Conservation (phyloP, 2,797 vertebrate genomes). For the Chlorospingus flavigularis region DNA sequence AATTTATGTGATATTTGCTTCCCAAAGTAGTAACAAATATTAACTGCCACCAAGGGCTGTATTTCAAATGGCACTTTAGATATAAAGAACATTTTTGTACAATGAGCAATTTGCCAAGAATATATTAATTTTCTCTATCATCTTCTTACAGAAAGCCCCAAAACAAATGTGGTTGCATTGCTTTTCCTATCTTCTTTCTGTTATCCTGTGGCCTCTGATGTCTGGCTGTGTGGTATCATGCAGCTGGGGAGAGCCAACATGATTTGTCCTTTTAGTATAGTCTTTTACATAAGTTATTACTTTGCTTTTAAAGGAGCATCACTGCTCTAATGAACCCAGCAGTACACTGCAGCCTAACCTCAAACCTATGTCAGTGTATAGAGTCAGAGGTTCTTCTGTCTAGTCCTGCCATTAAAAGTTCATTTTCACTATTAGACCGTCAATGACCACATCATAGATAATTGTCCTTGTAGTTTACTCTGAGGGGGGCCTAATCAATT, state of each 20-base stretch:
- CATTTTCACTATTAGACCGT: background rate
- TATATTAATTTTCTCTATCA: background rate
- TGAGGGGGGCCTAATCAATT: background rate
- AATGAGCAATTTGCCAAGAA: background rate
- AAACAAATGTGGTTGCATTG: background rate
- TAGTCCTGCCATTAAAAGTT: background rate
- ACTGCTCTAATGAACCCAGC: background rate
- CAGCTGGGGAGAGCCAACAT: accelerated
- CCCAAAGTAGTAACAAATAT: background rate
- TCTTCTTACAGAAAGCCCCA: background rate
- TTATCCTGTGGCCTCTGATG: background rate
- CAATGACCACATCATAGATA: background rate
- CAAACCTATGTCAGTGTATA: background rate
- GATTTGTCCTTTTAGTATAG: background rate
- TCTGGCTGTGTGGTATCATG: background rate
- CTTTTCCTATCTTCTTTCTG: background rate
- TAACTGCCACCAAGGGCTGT: background rate
- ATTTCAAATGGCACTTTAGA: background rate
- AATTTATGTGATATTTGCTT: background rate
- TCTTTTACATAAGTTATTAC: background rate
- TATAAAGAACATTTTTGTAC: background rate
- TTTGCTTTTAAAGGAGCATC: background rate
- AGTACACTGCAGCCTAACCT: background rate
- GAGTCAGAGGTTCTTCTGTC: background rate
- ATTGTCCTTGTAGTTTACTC: background rate